These are phyloP conservation scores for Helobdella robusta DNA, from an alignment of 2,888 invertebrate genomes.

Conservation along the genomic window DNA sequence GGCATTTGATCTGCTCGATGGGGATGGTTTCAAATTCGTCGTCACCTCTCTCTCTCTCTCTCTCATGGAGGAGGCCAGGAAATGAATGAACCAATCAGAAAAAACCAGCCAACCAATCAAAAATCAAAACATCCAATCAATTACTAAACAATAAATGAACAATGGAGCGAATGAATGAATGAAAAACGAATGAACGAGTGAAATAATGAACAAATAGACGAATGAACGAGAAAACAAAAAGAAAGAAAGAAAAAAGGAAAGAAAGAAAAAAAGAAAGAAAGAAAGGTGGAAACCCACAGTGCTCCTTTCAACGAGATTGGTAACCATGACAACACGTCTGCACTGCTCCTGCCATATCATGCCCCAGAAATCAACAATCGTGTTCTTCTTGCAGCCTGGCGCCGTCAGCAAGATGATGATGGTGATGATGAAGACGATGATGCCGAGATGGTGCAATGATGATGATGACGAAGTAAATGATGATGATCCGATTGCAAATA, in stretches of 20 bases:
- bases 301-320: constrained; percentile 90
- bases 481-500: too few relatives aligned
- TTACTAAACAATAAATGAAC: too few relatives aligned
- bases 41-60: too few relatives aligned
- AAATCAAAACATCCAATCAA: too few relatives aligned
- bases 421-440: background rate
- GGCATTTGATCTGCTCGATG: constrained; percentile 23
- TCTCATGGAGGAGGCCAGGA: too few relatives aligned
- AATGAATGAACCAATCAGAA: too few relatives aligned
- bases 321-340: constrained; percentile 96
- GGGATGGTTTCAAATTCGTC: too few relatives aligned
- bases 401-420: background rate
- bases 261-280: background rate
- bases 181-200: background rate
- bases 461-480: background rate
- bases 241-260: background rate
- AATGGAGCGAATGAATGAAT: too few relatives aligned
- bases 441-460: background rate
- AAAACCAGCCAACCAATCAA: too few relatives aligned
- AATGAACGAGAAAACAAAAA: background rate
- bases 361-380: constrained; percentile 88
- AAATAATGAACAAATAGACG: background rate
- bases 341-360: constrained; percentile 99
- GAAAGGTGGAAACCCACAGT: constrained; percentile 51
- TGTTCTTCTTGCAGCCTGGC: constrained; percentile 82